These are phyloP conservation scores for Priocnemis perturbator DNA, from an alignment of 2,888 invertebrate species.

Conservation along the genomic window DNA sequence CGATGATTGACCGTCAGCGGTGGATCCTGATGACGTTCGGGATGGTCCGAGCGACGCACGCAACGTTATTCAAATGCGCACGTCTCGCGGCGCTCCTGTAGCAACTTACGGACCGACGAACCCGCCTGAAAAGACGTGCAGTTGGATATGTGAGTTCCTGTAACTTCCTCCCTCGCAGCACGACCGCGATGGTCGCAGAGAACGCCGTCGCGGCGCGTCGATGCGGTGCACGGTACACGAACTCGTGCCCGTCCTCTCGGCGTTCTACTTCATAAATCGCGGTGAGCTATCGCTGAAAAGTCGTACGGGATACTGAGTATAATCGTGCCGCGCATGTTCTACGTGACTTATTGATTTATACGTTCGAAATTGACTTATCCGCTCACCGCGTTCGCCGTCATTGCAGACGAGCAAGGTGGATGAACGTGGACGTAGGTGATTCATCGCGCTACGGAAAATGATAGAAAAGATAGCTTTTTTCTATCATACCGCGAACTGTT, in stretches of 20 bases:
- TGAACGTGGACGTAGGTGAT: no score
- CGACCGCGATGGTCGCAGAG: not conserved
- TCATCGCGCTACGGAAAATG: no score
- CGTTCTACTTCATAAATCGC: constrained; percentile 58
- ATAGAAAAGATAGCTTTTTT: no score
- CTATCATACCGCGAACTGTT: no score
- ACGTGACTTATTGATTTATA: no score
- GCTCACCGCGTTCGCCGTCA: no score
- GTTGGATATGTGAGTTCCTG: constrained; percentile 6
- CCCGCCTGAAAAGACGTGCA: not conserved
- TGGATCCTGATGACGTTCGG: constrained; percentile 13
- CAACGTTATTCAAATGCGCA: constrained; percentile 48
- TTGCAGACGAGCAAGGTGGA: no score
- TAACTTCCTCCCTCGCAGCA: not conserved
- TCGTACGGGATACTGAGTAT: constrained; percentile 1
- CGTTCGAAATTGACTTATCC: no score
- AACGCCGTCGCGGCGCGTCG: constrained; percentile 55
- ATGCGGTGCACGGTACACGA: constrained; percentile 54
- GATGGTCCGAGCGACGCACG: constrained; percentile 38
- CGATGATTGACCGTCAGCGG: constrained; percentile 30
- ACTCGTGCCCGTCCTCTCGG: constrained; percentile 53
- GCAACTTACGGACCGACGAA: constrained; percentile 17
- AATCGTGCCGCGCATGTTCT: constrained; percentile 1
- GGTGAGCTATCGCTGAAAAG: constrained; percentile 54
- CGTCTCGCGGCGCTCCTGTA: constrained; percentile 20